Base-by-base conservation (phyloP, 2,888 invertebrate species). In the Smittia aterrima region DNA sequence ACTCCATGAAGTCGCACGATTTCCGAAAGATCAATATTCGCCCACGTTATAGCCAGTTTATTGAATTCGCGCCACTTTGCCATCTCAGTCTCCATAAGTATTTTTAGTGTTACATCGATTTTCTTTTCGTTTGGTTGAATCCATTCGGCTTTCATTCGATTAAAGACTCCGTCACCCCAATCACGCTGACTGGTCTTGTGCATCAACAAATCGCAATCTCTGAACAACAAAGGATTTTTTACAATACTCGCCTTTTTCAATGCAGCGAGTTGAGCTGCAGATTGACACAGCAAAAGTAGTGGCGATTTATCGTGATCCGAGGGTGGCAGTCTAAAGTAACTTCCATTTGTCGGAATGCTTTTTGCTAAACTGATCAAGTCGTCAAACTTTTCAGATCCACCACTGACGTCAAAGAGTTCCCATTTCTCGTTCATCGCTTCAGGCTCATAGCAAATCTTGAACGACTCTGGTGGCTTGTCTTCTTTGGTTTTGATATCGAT, bases 401-500 rank as follows among this genome's bases (percentile, higher is more conserved):
- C 77, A 7, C 79, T 79, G 67, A 80, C 78, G 75, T 78, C 78
- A 66, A 79, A 78, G n/a, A 83, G 76, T 75, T 78, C 77, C 83
- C 83, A 83, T 75, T 80, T 75, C 22, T 77, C 76, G 47, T 25
- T 20, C 4, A 9, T 9, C 18, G 75, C 66, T 1, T 79, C 79
- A 38, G 78, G 77, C n/a, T 79, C 78, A 40, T 70, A 53, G 16
- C 4, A 24, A 32, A 92, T 85, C 81, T 87, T 88, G 78, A 88
- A 91, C 0, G 91, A 90, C 82, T 89, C 90, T 75, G 90, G 87
- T 79, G 86, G 89, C 67, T 84, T 84, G 77, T 84, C 90, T 91
- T 88, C 87, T 82, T 89, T 90, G 62, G 88, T 87, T 79, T 93
- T 92, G 27, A 92, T 91, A 80, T 95, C 95, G 76, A 96, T 86